These are phyloP conservation scores for Bagarius yarrelli DNA, from an alignment of 2,113 vertebrate genomes.

Conservation along the genomic window DNA sequence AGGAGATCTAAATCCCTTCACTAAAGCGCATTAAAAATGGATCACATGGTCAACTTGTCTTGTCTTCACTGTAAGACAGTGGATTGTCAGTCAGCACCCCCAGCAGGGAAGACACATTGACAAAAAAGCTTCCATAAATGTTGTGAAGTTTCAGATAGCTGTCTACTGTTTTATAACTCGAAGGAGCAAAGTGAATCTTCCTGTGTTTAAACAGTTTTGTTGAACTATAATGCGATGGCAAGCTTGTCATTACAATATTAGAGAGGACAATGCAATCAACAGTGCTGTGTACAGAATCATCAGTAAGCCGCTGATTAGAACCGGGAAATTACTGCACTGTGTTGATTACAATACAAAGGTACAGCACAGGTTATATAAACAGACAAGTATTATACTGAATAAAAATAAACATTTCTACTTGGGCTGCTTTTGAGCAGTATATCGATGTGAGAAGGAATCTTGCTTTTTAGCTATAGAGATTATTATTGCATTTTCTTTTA, in stretches of 20 bases:
- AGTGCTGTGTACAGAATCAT: neutral
- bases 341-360: constrained; percentile 14
- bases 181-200: neutral
- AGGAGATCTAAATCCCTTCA: constrained; percentile 3
- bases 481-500: no score
- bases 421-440: neutral
- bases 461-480: neutral
- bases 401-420: neutral
- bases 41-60: constrained; percentile 36
- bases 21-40: constrained; percentile 53
- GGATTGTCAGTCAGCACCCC: neutral
- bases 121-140: neutral
- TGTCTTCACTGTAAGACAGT: constrained; percentile 24
- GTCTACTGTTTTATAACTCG: neutral
- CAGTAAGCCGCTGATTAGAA: constrained; percentile 19
- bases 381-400: neutral
- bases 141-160: constrained; percentile 8
- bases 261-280: constrained; percentile 26
- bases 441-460: neutral
- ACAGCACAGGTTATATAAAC: constrained; percentile 24
- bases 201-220: neutral
- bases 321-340: constrained; percentile 12
- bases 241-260: constrained; percentile 14
- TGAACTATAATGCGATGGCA: neutral
- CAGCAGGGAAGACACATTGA: neutral